Base-by-base conservation (phyloP, 2,888 invertebrate genomes). In the Brachycybe producta region DNA sequence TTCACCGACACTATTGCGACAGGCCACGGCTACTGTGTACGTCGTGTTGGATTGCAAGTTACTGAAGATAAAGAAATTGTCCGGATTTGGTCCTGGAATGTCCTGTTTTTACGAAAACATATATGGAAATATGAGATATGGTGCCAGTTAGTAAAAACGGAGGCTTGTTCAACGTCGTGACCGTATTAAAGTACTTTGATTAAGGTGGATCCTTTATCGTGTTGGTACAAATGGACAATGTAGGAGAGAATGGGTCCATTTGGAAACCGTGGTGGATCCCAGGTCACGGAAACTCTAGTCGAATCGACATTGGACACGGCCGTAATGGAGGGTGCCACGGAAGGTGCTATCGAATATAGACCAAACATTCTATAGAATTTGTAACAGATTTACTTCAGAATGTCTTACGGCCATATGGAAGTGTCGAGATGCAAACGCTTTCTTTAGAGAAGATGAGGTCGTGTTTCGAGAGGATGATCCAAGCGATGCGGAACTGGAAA, bases 171-270 rank as follows among this genome's bases (percentile, higher is more conserved):
- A n/a, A 39, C 15, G 15, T 21, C 4, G 13, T n/a, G 2, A 21
- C 32, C 5, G 34, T 35, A 17, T 15, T 15, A 13, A n/a, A 19
- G 4, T 30, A 82, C 83, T 76, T 80, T 79, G 58, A 81, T 72
- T 56, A 76, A 75, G 58, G 74, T 74, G 61, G 72, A 74, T 54
- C 76, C 75, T 58, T 73, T 73, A 27, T 73, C 71, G 41, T 73
- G 69, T 57, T 76, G 74, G 21, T 74, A 74, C 40, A 88, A 75
- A 60, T 79, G 74, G 56, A 91, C 71, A 57, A 82, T 81, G 70
- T 88, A 92, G 57, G 87, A 84, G 54, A 85, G 77, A 59, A 92
- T 75, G 35, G 86, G 87, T 56, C 87, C 91, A 67, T 88, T 88
- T 46, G 83, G 82, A 64, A 84, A 87, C 48, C 77, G 76, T 15